Evolutionary conservation across 2,888 invertebrate genomes (phyloP), one percentile per base, ranked within the genome.

Genomic region (Villa cingulata): DNA sequence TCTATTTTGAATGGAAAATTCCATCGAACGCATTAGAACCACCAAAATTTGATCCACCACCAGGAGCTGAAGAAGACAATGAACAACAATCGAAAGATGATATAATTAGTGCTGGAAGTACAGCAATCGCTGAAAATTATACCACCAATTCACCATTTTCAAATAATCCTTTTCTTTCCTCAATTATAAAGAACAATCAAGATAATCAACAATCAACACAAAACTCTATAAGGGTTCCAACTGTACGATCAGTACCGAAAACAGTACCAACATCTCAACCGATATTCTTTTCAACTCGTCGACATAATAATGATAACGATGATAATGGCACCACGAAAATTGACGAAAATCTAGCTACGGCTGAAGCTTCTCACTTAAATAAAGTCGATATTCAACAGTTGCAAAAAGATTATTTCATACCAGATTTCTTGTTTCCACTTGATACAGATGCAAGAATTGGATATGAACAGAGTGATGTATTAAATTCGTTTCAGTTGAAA

Each of bases 1-100:
- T 78, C 44, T 78, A 78, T 56, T 78, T 75, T 54, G 77, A 78
- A 60, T 78, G 78, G 78, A 77, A 78, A 61, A 73, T 75, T 1
- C 78, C 78, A 1, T 75, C 77, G 0, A 72, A 75, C 47, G 77
- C 73, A 15, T 60, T 78, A 2, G 71, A 74, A 51, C 75, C 74
- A 9, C 78, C 78, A 0, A 76, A 74, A 45, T 48, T 63, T 2
- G 66, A 67, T 29, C 56, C 66, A 1, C 67, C 67, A 4, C 64
- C 67, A 37, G 68, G 63, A 3, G 63, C 64, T 4, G 65, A 65
- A 48, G 64, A 62, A 1, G 64, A 65, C 19, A 53, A 57, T 0
- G 50, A 50, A 0, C 52, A 55, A 63, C 49, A 56, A 55, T 54
- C 48, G 15, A 56, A 53, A 39, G 58, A 16, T 61, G 65, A 50